Percentiles rank a stretch among this genome's conserved stretches.
phyloP scores from a whole-genome alignment of 2,113 vertebrate species.

The Saimiri boliviensis region DNA sequence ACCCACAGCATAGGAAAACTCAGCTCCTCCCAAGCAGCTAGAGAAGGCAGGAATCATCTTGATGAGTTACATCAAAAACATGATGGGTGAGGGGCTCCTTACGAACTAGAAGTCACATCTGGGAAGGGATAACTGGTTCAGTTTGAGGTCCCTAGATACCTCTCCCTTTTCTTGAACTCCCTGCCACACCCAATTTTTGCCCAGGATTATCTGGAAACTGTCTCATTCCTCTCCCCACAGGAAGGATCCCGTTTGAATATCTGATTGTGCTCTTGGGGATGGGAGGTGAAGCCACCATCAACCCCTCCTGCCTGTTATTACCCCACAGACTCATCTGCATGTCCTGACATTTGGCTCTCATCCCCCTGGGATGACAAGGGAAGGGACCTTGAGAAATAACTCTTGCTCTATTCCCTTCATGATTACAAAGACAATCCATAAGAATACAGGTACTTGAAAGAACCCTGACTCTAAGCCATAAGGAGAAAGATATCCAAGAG shows the following conservation, averaged over 20 bases:
- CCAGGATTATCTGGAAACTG: conserved; percentile 50
- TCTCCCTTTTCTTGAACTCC: conserved; percentile 28
- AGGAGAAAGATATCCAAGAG: conserved; percentile 8
- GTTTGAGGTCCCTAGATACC: background rate
- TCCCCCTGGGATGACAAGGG: conserved; percentile 65
- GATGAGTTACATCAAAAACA: conserved; percentile 70
- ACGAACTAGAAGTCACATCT: conserved; percentile 39
- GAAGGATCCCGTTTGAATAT: conserved; percentile 83
- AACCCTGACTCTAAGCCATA: conserved; percentile 12
- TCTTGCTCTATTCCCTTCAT: conserved; percentile 31
- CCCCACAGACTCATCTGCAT: conserved; percentile 84
- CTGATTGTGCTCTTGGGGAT: conserved; percentile 83
- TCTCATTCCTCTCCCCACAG: conserved; percentile 29
- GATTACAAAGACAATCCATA: conserved; percentile 36
- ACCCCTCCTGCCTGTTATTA: conserved; percentile 68
- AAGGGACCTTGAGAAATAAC: conserved; percentile 58
- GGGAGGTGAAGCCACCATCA: conserved; percentile 82
- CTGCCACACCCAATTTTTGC: conserved; percentile 50
- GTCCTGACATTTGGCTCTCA: conserved; percentile 82
- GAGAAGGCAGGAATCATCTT: conserved; percentile 64
- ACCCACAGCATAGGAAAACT: conserved; percentile 74
- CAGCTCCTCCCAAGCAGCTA: conserved; percentile 71
- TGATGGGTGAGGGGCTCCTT: conserved; percentile 60
- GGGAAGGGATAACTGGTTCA: background rate
- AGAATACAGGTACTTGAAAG: background rate